phyloP scores from a whole-genome alignment of 2,113 vertebrate species.

The Podarcis raffonei region DNA sequence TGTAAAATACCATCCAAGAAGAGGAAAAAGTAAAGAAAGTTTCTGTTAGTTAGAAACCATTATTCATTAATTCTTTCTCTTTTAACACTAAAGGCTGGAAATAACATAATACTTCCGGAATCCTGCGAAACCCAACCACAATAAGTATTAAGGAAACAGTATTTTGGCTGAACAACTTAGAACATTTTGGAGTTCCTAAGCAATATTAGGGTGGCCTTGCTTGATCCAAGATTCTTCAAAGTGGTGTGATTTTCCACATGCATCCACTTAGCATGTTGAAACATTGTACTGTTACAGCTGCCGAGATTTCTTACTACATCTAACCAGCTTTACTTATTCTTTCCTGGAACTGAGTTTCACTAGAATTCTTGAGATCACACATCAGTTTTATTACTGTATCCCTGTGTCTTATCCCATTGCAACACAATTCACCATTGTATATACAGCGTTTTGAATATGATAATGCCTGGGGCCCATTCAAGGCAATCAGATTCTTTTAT shows the following conservation, averaged over 20 bases:
- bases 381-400: slow-evolving; percentile 10
- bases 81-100: slow-evolving; percentile 9
- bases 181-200: slow-evolving; percentile 30
- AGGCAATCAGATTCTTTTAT: slow-evolving; percentile 29
- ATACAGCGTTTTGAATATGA: background rate
- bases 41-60: slow-evolving; percentile 8
- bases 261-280: slow-evolving; percentile 28
- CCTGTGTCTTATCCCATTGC: background rate
- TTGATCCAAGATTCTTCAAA: slow-evolving; percentile 16
- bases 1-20: slow-evolving; percentile 12
- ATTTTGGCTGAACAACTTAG: slow-evolving; percentile 14
- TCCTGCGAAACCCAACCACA: background rate
- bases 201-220: background rate
- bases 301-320: background rate
- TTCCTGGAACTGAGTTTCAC: slow-evolving; percentile 39
- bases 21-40: slow-evolving; percentile 1
- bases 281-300: background rate
- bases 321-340: slow-evolving; percentile 11
- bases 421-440: background rate
- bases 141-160: background rate
- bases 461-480: slow-evolving; percentile 15
- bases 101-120: background rate
- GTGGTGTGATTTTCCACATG: slow-evolving; percentile 33
- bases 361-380: slow-evolving; percentile 23
- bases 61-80: slow-evolving; percentile 34